These are phyloP conservation scores for Scomber scombrus DNA, from an alignment of 2,113 vertebrate species.

Conservation along the genomic window DNA sequence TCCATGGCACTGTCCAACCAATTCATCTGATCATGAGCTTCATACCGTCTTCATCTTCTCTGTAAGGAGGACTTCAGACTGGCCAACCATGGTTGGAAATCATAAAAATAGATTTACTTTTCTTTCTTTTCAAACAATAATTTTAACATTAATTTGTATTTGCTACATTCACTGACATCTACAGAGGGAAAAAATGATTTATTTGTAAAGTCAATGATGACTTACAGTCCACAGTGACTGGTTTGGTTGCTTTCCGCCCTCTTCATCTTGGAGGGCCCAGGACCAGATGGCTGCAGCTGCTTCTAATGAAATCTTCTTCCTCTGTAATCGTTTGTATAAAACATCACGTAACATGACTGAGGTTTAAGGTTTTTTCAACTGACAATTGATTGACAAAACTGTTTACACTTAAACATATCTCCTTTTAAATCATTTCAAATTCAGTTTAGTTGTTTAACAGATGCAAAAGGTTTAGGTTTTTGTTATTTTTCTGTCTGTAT, in stretches of 20 bases:
- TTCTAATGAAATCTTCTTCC: neutral
- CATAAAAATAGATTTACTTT: neutral
- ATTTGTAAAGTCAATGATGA: slow-evolving; percentile 34
- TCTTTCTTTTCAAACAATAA: neutral
- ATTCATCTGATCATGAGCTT: slow-evolving; percentile 96
- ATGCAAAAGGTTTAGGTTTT: no score
- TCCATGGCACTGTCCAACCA: slow-evolving; percentile 97
- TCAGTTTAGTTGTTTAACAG: no score
- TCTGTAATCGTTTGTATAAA: no score
- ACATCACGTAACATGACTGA: no score
- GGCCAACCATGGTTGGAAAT: slow-evolving; percentile 89
- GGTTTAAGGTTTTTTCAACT: no score
- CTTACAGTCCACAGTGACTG: slow-evolving; percentile 94
- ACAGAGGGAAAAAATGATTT: no score
- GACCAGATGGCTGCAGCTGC: slow-evolving; percentile 78
- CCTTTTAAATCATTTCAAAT: no score
- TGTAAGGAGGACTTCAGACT: slow-evolving; percentile 91
- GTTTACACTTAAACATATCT: no score
- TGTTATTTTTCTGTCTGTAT: no score
- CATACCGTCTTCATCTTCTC: slow-evolving; percentile 95
- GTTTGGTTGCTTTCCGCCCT: slow-evolving; percentile 92
- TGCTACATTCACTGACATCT: no score
- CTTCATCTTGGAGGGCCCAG: slow-evolving; percentile 87
- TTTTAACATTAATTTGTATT: no score
- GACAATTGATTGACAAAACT: no score